Evolutionary conservation across 2,113 vertebrate species (phyloP).

Genomic region (Seriola rivoliana): DNA sequence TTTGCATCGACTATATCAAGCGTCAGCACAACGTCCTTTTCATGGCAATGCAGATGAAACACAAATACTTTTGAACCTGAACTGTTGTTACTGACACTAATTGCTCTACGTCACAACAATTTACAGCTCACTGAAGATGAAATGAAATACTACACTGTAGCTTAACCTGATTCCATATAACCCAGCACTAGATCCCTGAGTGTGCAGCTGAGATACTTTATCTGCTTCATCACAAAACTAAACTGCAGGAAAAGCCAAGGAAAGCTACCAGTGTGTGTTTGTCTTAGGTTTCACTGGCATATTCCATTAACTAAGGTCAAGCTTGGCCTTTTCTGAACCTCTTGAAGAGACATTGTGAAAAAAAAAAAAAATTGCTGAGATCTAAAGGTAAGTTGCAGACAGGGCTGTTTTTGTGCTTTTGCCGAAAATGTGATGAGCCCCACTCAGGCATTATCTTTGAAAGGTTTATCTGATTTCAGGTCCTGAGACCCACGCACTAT

Average conservation of each 20-base stretch:
- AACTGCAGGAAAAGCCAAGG: background rate
- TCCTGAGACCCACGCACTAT: conserved; percentile 62
- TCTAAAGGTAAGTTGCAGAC: conserved; percentile 32
- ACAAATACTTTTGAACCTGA: background rate
- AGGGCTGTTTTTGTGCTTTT: conserved; percentile 41
- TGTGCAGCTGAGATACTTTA: background rate
- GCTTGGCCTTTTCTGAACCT: background rate
- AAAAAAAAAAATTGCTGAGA: background rate
- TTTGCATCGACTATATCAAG: background rate
- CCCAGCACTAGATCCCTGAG: background rate
- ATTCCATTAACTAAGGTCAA: background rate
- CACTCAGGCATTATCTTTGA: conserved; percentile 38
- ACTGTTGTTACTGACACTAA: background rate
- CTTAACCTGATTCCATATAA: background rate
- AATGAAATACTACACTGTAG: background rate
- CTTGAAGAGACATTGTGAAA: background rate
- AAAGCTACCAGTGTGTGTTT: background rate
- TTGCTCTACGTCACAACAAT: background rate
- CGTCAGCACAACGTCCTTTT: background rate
- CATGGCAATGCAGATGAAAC: background rate
- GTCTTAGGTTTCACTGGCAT: background rate
- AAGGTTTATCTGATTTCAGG: conserved; percentile 60
- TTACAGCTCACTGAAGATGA: background rate
- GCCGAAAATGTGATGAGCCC: conserved; percentile 29
- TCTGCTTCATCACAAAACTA: background rate